These are phyloP conservation scores for Brachionus rotundiformis DNA, from an alignment of 1,140 invertebrate species.

Conservation along the genomic window DNA sequence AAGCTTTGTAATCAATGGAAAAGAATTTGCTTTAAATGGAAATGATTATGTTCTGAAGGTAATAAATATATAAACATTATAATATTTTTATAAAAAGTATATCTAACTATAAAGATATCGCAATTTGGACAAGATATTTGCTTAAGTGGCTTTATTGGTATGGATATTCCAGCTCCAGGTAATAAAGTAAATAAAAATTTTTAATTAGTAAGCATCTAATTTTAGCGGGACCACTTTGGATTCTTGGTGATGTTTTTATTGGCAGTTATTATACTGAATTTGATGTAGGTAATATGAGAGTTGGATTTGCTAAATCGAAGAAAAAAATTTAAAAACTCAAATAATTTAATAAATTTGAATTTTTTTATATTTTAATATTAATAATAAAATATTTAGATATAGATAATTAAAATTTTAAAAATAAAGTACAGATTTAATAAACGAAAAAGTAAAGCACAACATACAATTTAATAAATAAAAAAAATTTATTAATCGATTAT, in stretches of 20 bases:
- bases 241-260: conserved; percentile 83
- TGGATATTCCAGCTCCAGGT: conserved; percentile 81
- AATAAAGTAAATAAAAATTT: neutral
- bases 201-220: neutral
- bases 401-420: no score
- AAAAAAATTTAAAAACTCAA: neutral
- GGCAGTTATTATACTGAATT: conserved; percentile 94
- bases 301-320: conserved; percentile 80
- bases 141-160: conserved; percentile 90
- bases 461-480: neutral
- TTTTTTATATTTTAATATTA: no score
- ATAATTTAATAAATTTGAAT: neutral
- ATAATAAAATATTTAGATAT: no score
- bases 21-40: conserved; percentile 75
- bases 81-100: no score
- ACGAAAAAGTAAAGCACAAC: no score
- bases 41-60: conserved; percentile 82
- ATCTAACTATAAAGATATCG: neutral
- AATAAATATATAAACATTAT: no score
- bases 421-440: no score
- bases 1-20: conserved; percentile 71
- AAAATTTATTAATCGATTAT: no score
- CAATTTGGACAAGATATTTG: conserved; percentile 71
- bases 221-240: conserved; percentile 62
- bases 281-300: conserved; percentile 81